Evolutionary conservation across 2,113 vertebrate species (phyloP), one percentile per base, ranked within the genome.

Genomic region (Ascaphus truei): DNA sequence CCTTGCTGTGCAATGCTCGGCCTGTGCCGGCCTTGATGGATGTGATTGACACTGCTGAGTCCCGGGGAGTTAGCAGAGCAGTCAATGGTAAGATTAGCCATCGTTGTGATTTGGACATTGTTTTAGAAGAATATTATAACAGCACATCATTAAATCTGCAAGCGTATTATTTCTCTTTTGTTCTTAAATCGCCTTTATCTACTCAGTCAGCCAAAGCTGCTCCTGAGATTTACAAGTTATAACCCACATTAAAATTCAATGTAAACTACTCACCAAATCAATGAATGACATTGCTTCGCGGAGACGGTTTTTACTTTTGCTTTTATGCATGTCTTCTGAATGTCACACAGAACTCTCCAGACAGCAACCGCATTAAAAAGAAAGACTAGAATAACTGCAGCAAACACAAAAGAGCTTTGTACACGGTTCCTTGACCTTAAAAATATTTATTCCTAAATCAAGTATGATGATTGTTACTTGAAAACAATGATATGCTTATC

Each of bases 171-270:
- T 59, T 69, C 51, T 36, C 55, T 60, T 68, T 60, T 69, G 66
- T 69, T 60, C 43, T 39, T 59, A 60, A 50, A 27, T 48, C 30
- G 11, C 51, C 43, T 59, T 69, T 51, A 50, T 59, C 53, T 59
- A 36, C 29, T 58, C 65, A 48, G 55, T 58, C 29, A 68, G 43
- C 63, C 33, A 29, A 34, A 45, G 30, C 39, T 50, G 22, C 55
- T 50, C 55, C 31, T 51, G 41, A 48, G 55, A 69, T 69, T 59
- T 69, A 50, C 66, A 69, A 50, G 55, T 58, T 68, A 50, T 68
- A n/a, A 68, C 50, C 59, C 43, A 34, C 53, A 58, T 59, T 68
- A 68, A 59, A 59, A 68, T 69, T 66, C 63, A 55, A 41, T 66
- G 63, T 55, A 66, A 66, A 66, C 33, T 65, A n/a, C 63, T 43